phyloP scores from a whole-genome alignment of 1,140 invertebrate genomes.

The Elymnias hypermnestra region DNA sequence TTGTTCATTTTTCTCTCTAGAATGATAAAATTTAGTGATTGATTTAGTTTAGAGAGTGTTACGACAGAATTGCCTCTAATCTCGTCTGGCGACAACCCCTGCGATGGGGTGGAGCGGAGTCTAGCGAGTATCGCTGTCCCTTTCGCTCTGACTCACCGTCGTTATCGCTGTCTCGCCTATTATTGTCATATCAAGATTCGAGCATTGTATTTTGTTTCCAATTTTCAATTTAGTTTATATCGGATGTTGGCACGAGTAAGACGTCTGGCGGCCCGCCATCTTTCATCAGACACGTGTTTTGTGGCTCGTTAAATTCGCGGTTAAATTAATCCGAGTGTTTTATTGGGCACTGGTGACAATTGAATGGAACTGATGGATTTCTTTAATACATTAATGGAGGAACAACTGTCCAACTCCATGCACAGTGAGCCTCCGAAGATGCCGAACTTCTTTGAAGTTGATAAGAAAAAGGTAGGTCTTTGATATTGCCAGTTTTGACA shows the following conservation, averaged over 20 bases:
- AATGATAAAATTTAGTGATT: too few relatives aligned
- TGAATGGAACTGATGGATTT: conserved; percentile 65
- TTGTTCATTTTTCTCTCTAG: too few relatives aligned
- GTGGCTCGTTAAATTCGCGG: conserved; percentile 29
- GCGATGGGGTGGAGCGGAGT: conserved; percentile 61
- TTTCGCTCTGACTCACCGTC: conserved; percentile 27
- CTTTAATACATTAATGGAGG: conserved; percentile 56
- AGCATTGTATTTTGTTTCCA: conserved; percentile 72
- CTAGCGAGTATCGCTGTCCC: conserved; percentile 40
- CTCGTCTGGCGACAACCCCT: conserved; percentile 68
- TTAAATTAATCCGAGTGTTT: conserved; percentile 29
- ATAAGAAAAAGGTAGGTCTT: conserved; percentile 60
- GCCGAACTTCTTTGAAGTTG: conserved; percentile 63
- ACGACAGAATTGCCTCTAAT: too few relatives aligned
- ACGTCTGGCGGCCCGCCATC: conserved; percentile 57
- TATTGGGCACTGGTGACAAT: conserved; percentile 18
- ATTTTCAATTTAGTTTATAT: conserved; percentile 74
- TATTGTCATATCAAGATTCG: conserved; percentile 73
- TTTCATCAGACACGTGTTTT: conserved; percentile 44
- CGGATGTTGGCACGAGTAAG: conserved; percentile 63
- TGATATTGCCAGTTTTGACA: too few relatives aligned
- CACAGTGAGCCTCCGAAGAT: conserved; percentile 51
- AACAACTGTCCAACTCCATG: conserved; percentile 33
- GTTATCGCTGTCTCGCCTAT: conserved; percentile 62
- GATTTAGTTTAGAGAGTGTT: too few relatives aligned